A percentile compares a stretch with the other conserved stretches of the same genome.
Conservation (phyloP, 2,113 vertebrate species). For the Nesoenas mayeri region DNA sequence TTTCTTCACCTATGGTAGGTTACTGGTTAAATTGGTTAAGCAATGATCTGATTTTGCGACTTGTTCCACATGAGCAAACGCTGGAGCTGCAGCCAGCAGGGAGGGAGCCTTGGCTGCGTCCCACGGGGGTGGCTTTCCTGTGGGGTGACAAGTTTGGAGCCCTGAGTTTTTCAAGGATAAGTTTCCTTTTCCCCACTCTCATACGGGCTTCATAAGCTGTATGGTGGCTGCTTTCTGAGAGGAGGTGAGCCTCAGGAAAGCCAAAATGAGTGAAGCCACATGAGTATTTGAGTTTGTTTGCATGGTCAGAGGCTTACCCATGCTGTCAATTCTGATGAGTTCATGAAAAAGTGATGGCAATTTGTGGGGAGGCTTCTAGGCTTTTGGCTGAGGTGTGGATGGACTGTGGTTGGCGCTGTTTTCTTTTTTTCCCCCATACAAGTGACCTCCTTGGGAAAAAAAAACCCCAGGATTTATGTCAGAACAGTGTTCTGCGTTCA, state of each 20-base stretch:
- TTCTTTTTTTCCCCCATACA: not conserved
- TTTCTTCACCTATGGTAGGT: not conserved
- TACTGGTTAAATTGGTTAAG: not conserved
- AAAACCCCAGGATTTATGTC: not conserved
- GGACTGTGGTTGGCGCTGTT: conserved; percentile 5
- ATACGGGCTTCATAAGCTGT: not conserved
- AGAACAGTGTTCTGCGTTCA: not conserved
- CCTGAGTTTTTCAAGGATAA: not conserved
- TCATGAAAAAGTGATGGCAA: not conserved
- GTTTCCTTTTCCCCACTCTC: not conserved
- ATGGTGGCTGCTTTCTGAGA: not conserved
- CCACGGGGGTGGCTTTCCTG: not conserved
- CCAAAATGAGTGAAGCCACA: conserved; percentile 9
- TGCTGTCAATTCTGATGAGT: not conserved
- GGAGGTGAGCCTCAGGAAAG: not conserved
- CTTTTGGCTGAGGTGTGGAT: not conserved
- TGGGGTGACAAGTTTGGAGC: not conserved
- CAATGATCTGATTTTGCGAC: not conserved
- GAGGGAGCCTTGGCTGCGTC: not conserved
- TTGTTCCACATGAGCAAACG: not conserved
- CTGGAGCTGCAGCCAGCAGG: not conserved
- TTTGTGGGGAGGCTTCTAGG: conserved; percentile 33
- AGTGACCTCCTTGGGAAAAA: not conserved
- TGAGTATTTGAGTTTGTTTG: not conserved
- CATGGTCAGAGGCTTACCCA: conserved; percentile 40